phyloP scores from a whole-genome alignment of 2,797 vertebrate genomes.

The Sebastes minor region DNA sequence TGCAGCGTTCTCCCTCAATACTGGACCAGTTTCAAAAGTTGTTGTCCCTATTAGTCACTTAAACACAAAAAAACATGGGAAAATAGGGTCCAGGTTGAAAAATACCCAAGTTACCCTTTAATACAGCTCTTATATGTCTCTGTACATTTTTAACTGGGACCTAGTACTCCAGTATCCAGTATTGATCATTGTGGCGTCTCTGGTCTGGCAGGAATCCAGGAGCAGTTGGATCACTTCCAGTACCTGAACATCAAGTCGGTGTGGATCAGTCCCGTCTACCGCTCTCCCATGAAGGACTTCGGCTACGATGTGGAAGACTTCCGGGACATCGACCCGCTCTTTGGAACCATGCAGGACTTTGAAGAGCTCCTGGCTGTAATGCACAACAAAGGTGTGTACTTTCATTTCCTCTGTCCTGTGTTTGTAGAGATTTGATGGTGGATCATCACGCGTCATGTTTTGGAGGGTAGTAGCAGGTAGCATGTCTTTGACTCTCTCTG shows the following conservation, averaged over 20 bases:
- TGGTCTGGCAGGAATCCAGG: slow-evolving; percentile 84
- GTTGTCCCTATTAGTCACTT: too few species aligned
- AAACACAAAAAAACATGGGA: too few species aligned
- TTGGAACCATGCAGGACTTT: slow-evolving; percentile 95
- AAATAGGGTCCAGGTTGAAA: too few species aligned
- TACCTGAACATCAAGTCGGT: slow-evolving; percentile 91
- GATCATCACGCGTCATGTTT: background rate
- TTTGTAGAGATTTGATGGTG: background rate
- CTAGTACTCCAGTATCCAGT: background rate
- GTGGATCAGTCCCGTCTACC: slow-evolving; percentile 94
- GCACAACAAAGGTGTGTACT: slow-evolving; percentile 88
- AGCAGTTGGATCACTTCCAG: slow-evolving; percentile 89
- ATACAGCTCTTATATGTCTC: background rate
- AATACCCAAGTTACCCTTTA: too few species aligned
- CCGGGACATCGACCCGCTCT: slow-evolving; percentile 88
- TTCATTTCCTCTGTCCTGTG: background rate
- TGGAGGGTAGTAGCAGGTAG: background rate
- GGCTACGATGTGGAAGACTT: slow-evolving; percentile 94
- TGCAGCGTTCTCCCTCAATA: too few species aligned
- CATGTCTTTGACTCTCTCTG: background rate
- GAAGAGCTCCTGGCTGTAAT: slow-evolving; percentile 89
- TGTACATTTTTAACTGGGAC: background rate
- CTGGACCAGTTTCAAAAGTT: too few species aligned
- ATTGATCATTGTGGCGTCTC: background rate
- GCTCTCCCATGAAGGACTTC: slow-evolving; percentile 91